Evolutionary conservation across 2,113 vertebrate species (phyloP).

Genomic region (Nothobranchius kuhntae): DNA sequence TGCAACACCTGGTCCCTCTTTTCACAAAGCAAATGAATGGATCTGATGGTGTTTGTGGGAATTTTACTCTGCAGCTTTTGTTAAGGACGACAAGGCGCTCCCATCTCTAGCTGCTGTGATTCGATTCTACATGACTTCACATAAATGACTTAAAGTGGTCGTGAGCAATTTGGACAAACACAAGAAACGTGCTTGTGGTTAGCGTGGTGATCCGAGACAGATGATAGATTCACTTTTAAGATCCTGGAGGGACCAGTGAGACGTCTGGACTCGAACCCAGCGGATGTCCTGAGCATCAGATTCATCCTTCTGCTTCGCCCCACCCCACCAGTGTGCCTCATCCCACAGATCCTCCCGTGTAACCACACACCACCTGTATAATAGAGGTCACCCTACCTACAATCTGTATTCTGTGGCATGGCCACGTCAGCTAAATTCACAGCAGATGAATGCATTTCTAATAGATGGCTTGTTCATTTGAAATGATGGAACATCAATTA

Average conservation of each 20-base stretch:
- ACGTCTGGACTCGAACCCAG: slow-evolving; percentile 41
- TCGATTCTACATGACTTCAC: no score
- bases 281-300: slow-evolving; percentile 52
- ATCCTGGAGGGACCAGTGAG: slow-evolving; percentile 6
- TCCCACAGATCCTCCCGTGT: slow-evolving; percentile 61
- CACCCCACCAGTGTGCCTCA: slow-evolving; percentile 6
- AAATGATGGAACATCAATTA: neutral
- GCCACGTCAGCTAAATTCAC: slow-evolving; percentile 35
- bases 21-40: slow-evolving; percentile 13
- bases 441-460: slow-evolving; percentile 21
- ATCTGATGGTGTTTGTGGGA: neutral
- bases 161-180: neutral
- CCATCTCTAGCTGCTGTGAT: neutral
- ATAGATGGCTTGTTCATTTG: slow-evolving; percentile 10
- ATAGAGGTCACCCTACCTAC: slow-evolving; percentile 63
- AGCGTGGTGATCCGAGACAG: slow-evolving; percentile 2
- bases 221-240: no score
- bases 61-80: neutral
- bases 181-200: slow-evolving; percentile 2
- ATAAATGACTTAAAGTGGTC: neutral
- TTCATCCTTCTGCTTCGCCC: slow-evolving; percentile 28
- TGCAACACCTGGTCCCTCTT: slow-evolving; percentile 40
- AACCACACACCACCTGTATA: slow-evolving; percentile 63
- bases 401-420: slow-evolving; percentile 28
- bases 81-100: neutral